phyloP scores from a whole-genome alignment of 2,113 vertebrate genomes.

The Vidua macroura region DNA sequence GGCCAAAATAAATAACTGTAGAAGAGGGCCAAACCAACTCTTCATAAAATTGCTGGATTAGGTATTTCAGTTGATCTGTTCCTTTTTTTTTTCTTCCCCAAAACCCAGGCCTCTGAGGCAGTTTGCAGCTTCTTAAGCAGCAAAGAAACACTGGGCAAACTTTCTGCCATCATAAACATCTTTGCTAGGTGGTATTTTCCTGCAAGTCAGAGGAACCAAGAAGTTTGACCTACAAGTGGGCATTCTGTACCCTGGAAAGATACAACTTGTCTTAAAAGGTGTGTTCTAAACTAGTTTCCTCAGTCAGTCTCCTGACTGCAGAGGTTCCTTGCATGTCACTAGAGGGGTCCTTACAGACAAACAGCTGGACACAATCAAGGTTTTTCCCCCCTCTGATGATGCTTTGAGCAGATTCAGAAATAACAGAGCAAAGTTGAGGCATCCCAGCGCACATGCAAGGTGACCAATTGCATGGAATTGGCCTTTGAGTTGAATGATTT shows the following conservation, averaged over 20 bases:
- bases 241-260: neutral
- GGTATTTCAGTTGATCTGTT: neutral
- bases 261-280: neutral
- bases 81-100: neutral
- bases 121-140: neutral
- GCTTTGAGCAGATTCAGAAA: neutral
- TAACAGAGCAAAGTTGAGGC: neutral
- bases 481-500: neutral
- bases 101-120: neutral
- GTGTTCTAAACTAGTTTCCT: neutral
- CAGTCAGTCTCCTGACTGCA: neutral
- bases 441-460: neutral
- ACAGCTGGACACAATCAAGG: neutral
- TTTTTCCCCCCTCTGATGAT: rapidly evolving
- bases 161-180: neutral
- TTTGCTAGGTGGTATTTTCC: neutral
- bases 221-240: neutral
- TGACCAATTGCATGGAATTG: neutral
- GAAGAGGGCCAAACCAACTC: neutral
- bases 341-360: neutral
- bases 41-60: neutral
- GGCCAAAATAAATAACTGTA: neutral
- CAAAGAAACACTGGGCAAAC: neutral
- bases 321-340: neutral
- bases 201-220: neutral